phyloP scores from a whole-genome alignment of 2,797 vertebrate genomes.

The Cetoscarus ocellatus region DNA sequence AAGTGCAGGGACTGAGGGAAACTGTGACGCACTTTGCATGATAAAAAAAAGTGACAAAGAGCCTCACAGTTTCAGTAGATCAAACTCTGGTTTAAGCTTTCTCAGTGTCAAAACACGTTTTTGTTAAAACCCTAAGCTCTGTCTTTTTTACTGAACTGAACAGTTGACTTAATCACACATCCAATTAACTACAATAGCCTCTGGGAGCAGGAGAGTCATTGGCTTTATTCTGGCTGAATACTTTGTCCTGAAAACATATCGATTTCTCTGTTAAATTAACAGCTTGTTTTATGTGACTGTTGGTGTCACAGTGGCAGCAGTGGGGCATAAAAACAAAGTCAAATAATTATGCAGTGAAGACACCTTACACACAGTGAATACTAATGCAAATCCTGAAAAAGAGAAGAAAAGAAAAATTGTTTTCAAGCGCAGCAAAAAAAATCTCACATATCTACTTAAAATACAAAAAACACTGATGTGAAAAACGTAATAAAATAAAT shows the following conservation, averaged over 20 bases:
- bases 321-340: background rate
- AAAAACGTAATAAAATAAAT: too few species aligned
- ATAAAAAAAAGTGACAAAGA: background rate
- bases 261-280: constrained; percentile 11
- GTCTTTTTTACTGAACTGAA: background rate
- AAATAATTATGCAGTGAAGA: background rate
- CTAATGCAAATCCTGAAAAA: background rate
- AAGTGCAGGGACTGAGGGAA: too few species aligned
- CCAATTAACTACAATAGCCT: constrained; percentile 21
- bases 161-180: constrained; percentile 29
- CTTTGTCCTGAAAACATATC: constrained; percentile 4
- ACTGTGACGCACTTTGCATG: too few species aligned
- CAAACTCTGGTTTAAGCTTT: background rate
- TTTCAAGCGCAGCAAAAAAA: too few species aligned
- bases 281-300: background rate
- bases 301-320: background rate
- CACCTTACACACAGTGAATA: background rate
- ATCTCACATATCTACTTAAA: too few species aligned
- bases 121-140: background rate
- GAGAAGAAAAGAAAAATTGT: too few species aligned
- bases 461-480: too few species aligned
- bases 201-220: constrained; percentile 3
- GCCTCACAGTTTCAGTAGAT: background rate
- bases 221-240: constrained; percentile 6
- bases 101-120: constrained; percentile 9